phyloP scores from a whole-genome alignment of 2,888 invertebrate genomes.

The Aelia acuminata region DNA sequence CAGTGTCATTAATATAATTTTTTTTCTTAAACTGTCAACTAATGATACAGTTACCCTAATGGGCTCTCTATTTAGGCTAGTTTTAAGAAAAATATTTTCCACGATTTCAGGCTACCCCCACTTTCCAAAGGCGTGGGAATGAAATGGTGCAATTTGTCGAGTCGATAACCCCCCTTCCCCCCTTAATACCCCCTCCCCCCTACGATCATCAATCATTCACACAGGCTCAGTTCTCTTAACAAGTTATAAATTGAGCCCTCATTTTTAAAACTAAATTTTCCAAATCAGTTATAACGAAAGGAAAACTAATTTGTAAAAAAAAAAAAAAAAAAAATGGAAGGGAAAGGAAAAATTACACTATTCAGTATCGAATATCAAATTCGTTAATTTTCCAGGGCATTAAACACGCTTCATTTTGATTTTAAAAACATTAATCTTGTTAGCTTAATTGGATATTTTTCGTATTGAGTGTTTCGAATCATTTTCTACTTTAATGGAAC shows the following conservation, averaged over 20 bases:
- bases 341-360: not conserved
- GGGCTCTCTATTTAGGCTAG: not conserved
- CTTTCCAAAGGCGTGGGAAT: not conserved
- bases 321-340: not conserved
- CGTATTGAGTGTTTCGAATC: not conserved
- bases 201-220: not conserved
- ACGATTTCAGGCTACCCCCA: not conserved
- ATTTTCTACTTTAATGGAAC: no score
- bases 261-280: not conserved
- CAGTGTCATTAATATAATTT: no score
- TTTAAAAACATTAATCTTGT: not conserved
- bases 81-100: not conserved
- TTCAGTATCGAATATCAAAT: not conserved
- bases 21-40: no score
- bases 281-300: not conserved
- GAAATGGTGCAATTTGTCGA: not conserved
- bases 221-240: not conserved
- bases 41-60: no score
- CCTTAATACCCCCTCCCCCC: no score
- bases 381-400: slow-evolving; percentile 1
- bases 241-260: slow-evolving; percentile 11
- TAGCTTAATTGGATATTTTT: not conserved
- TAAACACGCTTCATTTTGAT: not conserved
- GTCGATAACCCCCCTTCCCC: not conserved
- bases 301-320: not conserved